Percentiles rank a stretch among this genome's conserved stretches.
These are phyloP conservation scores for Dendronephthya gigantea DNA, from an alignment of 64 coral and sea anemone species.

Conservation along the genomic window DNA sequence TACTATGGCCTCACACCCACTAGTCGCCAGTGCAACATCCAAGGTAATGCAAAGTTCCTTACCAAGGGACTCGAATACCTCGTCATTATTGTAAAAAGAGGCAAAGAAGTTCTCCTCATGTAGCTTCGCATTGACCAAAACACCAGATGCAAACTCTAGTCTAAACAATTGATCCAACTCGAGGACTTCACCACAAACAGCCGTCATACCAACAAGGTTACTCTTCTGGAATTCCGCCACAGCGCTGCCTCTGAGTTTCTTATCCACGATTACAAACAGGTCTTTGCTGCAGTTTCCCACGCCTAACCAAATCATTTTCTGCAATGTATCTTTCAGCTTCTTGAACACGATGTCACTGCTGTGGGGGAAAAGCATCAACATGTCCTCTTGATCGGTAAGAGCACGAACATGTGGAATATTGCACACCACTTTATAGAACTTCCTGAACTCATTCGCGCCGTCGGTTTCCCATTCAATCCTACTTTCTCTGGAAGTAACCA, in stretches of 20 bases:
- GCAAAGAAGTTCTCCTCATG: not conserved
- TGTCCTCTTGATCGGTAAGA: not conserved
- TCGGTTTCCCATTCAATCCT: constrained; percentile 13
- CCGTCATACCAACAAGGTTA: not conserved
- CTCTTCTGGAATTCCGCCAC: not conserved
- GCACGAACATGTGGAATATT: not conserved
- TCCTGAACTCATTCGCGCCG: not conserved
- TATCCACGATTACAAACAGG: not conserved
- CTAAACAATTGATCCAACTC: not conserved
- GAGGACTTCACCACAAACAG: not conserved
- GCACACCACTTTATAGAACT: not conserved
- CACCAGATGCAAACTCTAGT: not conserved
- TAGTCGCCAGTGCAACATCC: not conserved
- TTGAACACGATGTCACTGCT: not conserved
- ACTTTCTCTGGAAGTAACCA: not conserved
- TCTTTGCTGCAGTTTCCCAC: not conserved
- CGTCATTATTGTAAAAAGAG: not conserved
- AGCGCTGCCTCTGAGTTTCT: not conserved
- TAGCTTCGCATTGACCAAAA: not conserved
- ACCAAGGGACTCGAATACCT: not conserved
- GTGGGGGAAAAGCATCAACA: not conserved
- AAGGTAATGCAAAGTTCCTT: not conserved
- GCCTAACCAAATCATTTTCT: not conserved
- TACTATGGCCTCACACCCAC: constrained; percentile 5
- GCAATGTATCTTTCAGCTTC: not conserved